Evolutionary conservation across 2,888 invertebrate species (phyloP).

Genomic region (Rhagophthalmus giganteus): DNA sequence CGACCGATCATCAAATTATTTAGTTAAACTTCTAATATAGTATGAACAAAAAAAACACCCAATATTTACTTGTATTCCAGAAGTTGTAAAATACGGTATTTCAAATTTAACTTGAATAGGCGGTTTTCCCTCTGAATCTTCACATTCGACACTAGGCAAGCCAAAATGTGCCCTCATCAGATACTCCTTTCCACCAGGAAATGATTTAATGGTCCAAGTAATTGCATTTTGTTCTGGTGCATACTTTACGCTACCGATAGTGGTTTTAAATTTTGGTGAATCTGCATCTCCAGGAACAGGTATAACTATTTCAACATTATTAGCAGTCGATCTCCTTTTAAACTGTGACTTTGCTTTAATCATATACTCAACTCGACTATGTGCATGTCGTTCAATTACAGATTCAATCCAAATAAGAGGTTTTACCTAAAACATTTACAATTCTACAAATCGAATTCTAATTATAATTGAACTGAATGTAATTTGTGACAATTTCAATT

Average conservation of each 20-base stretch:
- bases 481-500: neutral
- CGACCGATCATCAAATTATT: too few relatives aligned
- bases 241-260: slow-evolving; percentile 95
- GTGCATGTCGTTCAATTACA: slow-evolving; percentile 95
- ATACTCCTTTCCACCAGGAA: slow-evolving; percentile 98
- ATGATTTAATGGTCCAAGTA: slow-evolving; percentile 97
- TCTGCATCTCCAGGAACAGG: slow-evolving; percentile 97
- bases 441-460: neutral
- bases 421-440: slow-evolving; percentile 61
- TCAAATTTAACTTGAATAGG: slow-evolving; percentile 99
- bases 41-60: too few relatives aligned
- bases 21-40: too few relatives aligned
- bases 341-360: slow-evolving; percentile 99
- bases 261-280: slow-evolving; percentile 97
- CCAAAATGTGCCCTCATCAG: slow-evolving; percentile 98
- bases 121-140: slow-evolving; percentile 93
- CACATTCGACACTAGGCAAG: slow-evolving; percentile 91
- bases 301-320: slow-evolving; percentile 97
- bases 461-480: too few relatives aligned
- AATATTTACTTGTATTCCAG: slow-evolving; percentile 94
- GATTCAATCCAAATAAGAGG: slow-evolving; percentile 99
- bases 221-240: slow-evolving; percentile 96
- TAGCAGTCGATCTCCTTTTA: slow-evolving; percentile 95
- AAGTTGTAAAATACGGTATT: slow-evolving; percentile 98
- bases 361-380: slow-evolving; percentile 98